Evolutionary conservation across 2,797 vertebrate genomes (phyloP), one percentile per base, ranked within the genome.

Genomic region (Todus mexicanus): DNA sequence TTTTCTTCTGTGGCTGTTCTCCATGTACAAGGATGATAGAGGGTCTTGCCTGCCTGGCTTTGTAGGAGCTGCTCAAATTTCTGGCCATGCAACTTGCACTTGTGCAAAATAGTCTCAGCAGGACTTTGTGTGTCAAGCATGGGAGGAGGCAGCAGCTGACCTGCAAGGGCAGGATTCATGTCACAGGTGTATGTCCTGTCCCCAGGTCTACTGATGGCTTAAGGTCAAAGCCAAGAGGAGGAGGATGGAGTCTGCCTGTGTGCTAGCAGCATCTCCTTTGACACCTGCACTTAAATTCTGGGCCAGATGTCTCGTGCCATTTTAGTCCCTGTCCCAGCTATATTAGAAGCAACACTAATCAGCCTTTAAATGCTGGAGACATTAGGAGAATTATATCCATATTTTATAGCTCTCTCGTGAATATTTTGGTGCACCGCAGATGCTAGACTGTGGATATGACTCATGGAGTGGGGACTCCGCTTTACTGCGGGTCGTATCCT

Each of bases 281-380:
- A 78, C 69, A 80, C 92, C 45, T 57, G 45, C 73, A 14, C 75
- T 54, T 47, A 21, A 29, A 85, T 33, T 68, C 69, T 29, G 35
- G 42, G 22, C 81, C 92, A 94, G 89, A 74, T 91, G 84, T 78
- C 69, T 90, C 1, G 3, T 35, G 75, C 53, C 59, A 40, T 66
- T 90, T 42, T 2, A 50, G 79, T 57, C 51, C 26, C 83, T 54
- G 77, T 71, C 77, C 56, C 29, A 33, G 86, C 69, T 78, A 42
- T 81, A 26, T 42, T 12, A 64, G 60, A 66, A 68, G 59, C 64
- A 70, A 75, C 37, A 9, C 64, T 93, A 84, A 93, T 92, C 84
- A 92, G 81, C 64, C 57, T 87, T 68, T 95, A 77, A 90, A 73
- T 61, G 37, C 93, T 54, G 78, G 61, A 80, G 50, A 33, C 81